A percentile compares a stretch with the other conserved stretches of the same genome.
phyloP scores from a whole-genome alignment of 2,888 invertebrate species.

The Cartodere bifasciata region DNA sequence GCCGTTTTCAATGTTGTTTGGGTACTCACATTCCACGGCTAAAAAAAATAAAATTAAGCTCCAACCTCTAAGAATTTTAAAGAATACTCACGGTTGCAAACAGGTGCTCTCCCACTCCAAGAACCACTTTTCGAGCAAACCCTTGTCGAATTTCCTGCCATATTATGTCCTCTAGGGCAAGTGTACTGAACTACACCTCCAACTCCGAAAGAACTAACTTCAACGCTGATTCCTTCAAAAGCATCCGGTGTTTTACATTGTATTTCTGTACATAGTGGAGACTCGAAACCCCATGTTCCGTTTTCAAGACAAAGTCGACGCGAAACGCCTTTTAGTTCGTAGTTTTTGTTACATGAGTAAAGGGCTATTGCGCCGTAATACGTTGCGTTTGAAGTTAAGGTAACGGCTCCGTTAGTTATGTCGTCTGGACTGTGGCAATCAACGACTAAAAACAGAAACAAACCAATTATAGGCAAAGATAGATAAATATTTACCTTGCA shows the following conservation, averaged over 20 bases:
- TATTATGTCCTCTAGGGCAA: slow-evolving; percentile 67
- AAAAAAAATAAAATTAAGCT: slow-evolving; percentile 18
- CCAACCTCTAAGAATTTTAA: slow-evolving; percentile 4
- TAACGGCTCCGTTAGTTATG: slow-evolving; percentile 61
- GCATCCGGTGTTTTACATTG: slow-evolving; percentile 60
- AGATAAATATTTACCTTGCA: too few species aligned
- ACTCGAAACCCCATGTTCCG: slow-evolving; percentile 80
- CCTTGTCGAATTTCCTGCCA: slow-evolving; percentile 70
- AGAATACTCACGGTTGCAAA: slow-evolving; percentile 54
- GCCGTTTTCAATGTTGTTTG: slow-evolving; percentile 69
- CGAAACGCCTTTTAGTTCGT: slow-evolving; percentile 70
- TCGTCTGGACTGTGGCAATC: slow-evolving; percentile 71
- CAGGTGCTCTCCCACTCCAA: slow-evolving; percentile 70
- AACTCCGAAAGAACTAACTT: slow-evolving; percentile 54
- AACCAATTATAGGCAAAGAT: too few species aligned
- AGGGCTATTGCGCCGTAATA: slow-evolving; percentile 78
- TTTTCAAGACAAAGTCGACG: slow-evolving; percentile 75
- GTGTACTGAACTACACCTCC: slow-evolving; percentile 70
- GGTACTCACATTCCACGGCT: slow-evolving; percentile 79
- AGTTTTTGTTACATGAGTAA: slow-evolving; percentile 73
- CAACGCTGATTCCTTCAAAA: slow-evolving; percentile 44
- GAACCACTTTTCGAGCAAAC: slow-evolving; percentile 63
- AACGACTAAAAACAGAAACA: slow-evolving; percentile 65
- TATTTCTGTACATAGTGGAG: slow-evolving; percentile 73
- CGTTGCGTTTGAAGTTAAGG: slow-evolving; percentile 73